Evolutionary conservation across 2,888 invertebrate genomes (phyloP).

Genomic region (Rhyacophila evoluta): DNA sequence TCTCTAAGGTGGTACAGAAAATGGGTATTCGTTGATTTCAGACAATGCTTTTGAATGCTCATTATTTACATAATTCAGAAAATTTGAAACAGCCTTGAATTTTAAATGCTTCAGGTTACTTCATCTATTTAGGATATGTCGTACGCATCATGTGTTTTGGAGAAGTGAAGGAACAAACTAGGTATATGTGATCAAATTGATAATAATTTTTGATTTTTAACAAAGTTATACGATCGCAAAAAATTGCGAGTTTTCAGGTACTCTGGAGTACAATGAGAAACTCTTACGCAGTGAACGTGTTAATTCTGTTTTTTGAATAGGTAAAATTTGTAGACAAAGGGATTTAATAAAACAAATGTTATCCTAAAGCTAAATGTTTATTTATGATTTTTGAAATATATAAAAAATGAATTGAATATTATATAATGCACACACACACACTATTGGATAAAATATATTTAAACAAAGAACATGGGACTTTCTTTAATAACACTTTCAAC

Average conservation of each 20-base stretch:
- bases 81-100: background rate
- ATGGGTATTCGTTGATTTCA: background rate
- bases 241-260: too few species aligned
- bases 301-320: too few species aligned
- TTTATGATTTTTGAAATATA: too few species aligned
- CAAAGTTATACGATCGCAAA: background rate
- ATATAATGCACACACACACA: too few species aligned
- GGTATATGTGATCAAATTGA: background rate
- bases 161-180: background rate
- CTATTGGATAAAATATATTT: too few species aligned
- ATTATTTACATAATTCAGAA: background rate
- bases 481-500: slow-evolving; percentile 67
- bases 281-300: too few species aligned
- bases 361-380: too few species aligned
- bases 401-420: too few species aligned
- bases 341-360: too few species aligned
- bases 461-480: slow-evolving; percentile 81
- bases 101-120: background rate
- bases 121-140: background rate
- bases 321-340: too few species aligned
- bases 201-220: background rate
- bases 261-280: too few species aligned
- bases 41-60: background rate
- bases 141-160: background rate
- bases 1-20: background rate